Evolutionary conservation across 2,888 invertebrate species (phyloP).

Genomic region (Loripinus fragilis): DNA sequence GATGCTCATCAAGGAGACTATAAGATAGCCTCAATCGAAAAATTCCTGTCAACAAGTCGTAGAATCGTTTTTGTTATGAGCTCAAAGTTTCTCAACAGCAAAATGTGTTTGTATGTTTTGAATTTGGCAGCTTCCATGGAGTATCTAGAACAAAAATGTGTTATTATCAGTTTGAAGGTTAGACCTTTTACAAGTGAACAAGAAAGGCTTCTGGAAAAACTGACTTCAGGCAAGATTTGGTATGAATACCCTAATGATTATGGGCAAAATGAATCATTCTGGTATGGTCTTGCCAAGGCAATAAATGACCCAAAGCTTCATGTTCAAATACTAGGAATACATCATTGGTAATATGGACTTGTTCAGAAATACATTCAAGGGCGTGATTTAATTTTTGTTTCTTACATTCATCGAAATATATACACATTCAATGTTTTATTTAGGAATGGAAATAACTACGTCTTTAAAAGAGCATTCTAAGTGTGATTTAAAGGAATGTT

Average conservation of each 20-base stretch:
- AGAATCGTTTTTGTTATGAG: background rate
- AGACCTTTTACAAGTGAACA: background rate
- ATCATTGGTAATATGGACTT: too few species aligned
- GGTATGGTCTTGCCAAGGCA: background rate
- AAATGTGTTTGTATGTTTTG: background rate
- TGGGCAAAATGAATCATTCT: background rate
- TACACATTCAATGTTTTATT: too few species aligned
- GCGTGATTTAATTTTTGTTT: too few species aligned
- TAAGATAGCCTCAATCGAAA: background rate
- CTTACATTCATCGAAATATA: too few species aligned
- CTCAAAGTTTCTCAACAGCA: background rate
- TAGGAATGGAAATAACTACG: too few species aligned
- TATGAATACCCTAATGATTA: background rate
- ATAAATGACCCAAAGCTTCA: constrained; percentile 4
- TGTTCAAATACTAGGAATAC: background rate
- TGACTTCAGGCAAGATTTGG: background rate
- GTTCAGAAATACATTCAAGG: too few species aligned
- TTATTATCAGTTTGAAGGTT: background rate
- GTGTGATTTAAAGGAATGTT: too few species aligned
- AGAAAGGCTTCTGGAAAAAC: background rate
- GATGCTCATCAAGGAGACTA: background rate
- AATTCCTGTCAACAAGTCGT: background rate
- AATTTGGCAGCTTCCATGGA: background rate
- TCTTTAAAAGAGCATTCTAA: too few species aligned
- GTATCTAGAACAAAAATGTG: background rate